Evolutionary conservation across 2,797 vertebrate species (phyloP).

Genomic region (Vespertilio murinus): DNA sequence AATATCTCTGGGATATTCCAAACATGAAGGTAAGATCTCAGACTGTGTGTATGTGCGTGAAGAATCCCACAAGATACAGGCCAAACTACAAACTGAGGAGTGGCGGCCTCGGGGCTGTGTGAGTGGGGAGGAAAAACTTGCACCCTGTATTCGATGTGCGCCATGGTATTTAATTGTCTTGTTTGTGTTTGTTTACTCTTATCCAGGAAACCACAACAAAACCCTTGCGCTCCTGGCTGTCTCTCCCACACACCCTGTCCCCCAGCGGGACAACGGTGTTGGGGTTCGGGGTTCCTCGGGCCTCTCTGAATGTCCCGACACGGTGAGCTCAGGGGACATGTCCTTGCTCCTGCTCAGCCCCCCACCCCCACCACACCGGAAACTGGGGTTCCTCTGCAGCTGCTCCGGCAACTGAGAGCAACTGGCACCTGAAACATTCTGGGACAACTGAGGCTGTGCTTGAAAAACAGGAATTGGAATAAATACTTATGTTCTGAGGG

Average conservation of each 20-base stretch:
- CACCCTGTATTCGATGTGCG: neutral
- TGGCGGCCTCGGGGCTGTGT: neutral
- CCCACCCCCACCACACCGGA: neutral
- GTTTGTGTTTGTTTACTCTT: neutral
- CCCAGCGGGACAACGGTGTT: neutral
- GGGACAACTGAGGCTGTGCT: neutral
- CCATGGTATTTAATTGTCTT: neutral
- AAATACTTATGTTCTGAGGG: neutral
- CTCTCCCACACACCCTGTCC: neutral
- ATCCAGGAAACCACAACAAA: neutral
- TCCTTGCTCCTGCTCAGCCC: neutral
- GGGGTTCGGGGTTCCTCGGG: neutral
- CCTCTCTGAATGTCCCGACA: neutral
- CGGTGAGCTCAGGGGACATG: fast-evolving
- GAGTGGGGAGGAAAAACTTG: neutral
- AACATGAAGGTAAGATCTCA: neutral
- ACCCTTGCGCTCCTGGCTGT: neutral
- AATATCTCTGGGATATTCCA: neutral
- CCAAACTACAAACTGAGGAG: neutral
- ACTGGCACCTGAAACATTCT: neutral
- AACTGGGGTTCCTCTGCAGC: neutral
- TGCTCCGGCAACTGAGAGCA: neutral
- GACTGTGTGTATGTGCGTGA: neutral
- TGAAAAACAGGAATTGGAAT: neutral
- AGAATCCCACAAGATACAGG: neutral